These are phyloP conservation scores for Gonocerus acuteangulatus DNA, from an alignment of 2,888 invertebrate genomes.

Conservation along the genomic window DNA sequence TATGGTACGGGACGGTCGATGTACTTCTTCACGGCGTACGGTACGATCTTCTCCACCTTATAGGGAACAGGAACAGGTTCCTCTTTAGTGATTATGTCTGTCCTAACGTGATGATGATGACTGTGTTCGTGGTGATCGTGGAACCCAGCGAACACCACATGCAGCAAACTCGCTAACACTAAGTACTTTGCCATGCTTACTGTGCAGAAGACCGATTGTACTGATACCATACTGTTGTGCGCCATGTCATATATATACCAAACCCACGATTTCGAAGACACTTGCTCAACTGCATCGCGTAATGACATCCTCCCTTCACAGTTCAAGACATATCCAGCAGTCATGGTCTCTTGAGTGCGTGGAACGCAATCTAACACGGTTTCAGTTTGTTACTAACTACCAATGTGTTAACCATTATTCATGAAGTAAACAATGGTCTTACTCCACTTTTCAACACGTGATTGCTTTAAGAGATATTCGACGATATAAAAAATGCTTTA, in stretches of 20 bases:
- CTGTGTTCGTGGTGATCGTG: neutral
- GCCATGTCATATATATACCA: neutral
- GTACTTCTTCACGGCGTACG: slow-evolving; percentile 39
- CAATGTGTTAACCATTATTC: too few relatives aligned
- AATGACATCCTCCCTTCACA: neutral
- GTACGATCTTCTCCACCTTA: slow-evolving; percentile 39
- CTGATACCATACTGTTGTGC: too few relatives aligned
- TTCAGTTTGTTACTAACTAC: too few relatives aligned
- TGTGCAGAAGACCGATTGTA: too few relatives aligned
- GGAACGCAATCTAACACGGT: neutral
- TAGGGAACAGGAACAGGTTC: slow-evolving; percentile 38
- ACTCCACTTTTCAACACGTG: too few relatives aligned
- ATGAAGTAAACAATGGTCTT: too few relatives aligned
- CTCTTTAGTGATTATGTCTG: slow-evolving; percentile 37
- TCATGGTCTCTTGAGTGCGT: neutral
- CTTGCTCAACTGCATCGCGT: neutral
- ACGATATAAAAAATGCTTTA: too few relatives aligned
- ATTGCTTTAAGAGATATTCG: too few relatives aligned
- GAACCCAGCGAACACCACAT: too few relatives aligned
- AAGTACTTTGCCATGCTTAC: too few relatives aligned
- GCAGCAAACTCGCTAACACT: too few relatives aligned
- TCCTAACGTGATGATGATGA: slow-evolving; percentile 23
- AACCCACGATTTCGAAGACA: neutral
- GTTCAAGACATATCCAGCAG: too few relatives aligned
- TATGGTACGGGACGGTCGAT: slow-evolving; percentile 39